phyloP scores from a whole-genome alignment of 2,888 invertebrate genomes.

The Flexamia atlantica region DNA sequence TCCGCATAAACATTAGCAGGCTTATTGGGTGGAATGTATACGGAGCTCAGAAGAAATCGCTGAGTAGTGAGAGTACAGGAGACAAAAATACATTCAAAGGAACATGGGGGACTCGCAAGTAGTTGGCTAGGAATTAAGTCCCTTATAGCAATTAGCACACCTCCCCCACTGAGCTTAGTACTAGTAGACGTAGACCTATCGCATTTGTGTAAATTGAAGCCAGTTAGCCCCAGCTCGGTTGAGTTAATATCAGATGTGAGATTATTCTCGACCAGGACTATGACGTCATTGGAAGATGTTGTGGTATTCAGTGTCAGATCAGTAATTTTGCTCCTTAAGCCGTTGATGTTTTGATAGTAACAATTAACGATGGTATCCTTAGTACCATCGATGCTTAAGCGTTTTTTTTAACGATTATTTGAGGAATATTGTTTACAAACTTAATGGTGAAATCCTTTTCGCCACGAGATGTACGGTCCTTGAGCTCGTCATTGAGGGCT shows the following conservation, averaged over 20 bases:
- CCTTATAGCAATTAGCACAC: not conserved
- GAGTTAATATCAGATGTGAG: conserved; percentile 8
- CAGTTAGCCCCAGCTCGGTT: not conserved
- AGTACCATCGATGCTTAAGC: not conserved
- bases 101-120: not conserved
- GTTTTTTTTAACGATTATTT: conserved; percentile 12
- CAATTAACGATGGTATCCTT: not conserved
- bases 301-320: not conserved
- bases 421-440: not conserved
- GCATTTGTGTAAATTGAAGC: conserved; percentile 21
- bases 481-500: not conserved
- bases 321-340: conserved; percentile 34
- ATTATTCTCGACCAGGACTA: not conserved
- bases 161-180: conserved; percentile 1
- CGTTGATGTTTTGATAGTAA: conserved; percentile 35
- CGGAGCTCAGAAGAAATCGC: not conserved
- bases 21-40: conserved; percentile 9
- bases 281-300: conserved; percentile 22
- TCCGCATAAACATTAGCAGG: not conserved
- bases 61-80: not conserved
- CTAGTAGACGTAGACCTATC: not conserved
- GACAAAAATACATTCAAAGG: conserved; percentile 5
- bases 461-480: conserved; percentile 14
- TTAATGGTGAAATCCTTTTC: conserved; percentile 20
- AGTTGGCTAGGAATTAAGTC: not conserved